phyloP scores from a whole-genome alignment of 2,113 vertebrate genomes.

The Brachypodius melanocephalos region DNA sequence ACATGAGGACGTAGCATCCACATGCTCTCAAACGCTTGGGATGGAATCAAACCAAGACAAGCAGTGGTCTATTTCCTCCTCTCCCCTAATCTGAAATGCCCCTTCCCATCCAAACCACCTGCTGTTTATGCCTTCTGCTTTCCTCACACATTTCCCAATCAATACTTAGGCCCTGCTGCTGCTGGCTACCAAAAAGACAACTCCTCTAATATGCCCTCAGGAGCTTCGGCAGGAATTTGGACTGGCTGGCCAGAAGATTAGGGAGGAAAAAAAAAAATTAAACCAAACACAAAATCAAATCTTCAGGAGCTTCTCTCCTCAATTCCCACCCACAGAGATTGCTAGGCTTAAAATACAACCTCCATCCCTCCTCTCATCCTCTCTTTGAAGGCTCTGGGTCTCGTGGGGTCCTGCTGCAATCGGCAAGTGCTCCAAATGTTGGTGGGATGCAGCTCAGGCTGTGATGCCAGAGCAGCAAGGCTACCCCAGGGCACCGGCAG shows the following conservation, averaged over 20 bases:
- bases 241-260: background rate
- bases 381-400: background rate
- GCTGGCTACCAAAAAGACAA: background rate
- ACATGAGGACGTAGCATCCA: background rate
- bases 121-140: conserved; percentile 17
- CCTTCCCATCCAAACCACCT: background rate
- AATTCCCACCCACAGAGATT: background rate
- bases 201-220: background rate
- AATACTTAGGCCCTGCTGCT: background rate
- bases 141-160: background rate
- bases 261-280: background rate
- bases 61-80: background rate
- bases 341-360: background rate
- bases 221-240: background rate
- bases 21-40: background rate
- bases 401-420: background rate
- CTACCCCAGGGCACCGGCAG: background rate
- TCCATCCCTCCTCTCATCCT: background rate
- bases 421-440: background rate
- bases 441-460: background rate
- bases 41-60: background rate
- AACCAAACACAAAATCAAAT: background rate
- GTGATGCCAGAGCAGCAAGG: background rate
- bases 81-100: background rate
- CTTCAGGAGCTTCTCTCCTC: background rate